Conservation (phyloP, 2,888 invertebrate genomes). For the Gasteruption jaculator region DNA sequence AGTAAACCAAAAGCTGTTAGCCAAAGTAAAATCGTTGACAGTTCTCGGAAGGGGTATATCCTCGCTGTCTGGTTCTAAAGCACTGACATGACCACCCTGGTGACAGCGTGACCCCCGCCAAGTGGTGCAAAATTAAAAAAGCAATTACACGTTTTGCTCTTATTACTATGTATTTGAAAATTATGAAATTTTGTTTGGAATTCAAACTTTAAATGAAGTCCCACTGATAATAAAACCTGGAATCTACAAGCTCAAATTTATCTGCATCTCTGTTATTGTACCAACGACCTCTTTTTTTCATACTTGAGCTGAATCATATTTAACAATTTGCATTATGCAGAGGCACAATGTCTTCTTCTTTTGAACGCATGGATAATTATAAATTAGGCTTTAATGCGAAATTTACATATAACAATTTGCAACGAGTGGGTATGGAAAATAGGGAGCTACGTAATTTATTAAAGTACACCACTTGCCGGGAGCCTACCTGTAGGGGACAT, state of each 20-base stretch:
- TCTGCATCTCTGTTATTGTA: too few species aligned
- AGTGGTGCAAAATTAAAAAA: slow-evolving; percentile 44
- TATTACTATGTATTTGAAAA: slow-evolving; percentile 5
- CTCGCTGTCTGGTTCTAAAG: slow-evolving; percentile 46
- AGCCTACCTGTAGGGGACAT: slow-evolving; percentile 49
- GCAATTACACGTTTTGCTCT: slow-evolving; percentile 36
- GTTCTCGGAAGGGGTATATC: slow-evolving; percentile 49
- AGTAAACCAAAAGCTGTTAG: slow-evolving; percentile 94
- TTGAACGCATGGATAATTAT: not conserved
- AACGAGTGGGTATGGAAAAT: slow-evolving; percentile 10
- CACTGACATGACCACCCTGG: slow-evolving; percentile 48
- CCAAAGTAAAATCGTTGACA: slow-evolving; percentile 79
- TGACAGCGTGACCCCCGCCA: slow-evolving; percentile 36
- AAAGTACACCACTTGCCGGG: slow-evolving; percentile 40
- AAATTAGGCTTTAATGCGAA: slow-evolving; percentile 9
- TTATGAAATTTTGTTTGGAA: not conserved
- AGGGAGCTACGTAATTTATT: not conserved
- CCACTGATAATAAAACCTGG: not conserved
- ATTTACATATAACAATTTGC: slow-evolving; percentile 1
- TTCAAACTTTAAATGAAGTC: not conserved
- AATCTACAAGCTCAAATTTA: too few species aligned
- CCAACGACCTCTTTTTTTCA: too few species aligned
- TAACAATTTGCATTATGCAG: too few species aligned
- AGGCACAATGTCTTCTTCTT: too few species aligned
- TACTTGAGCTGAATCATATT: too few species aligned